Evolutionary conservation across 2,797 vertebrate species (phyloP).

Genomic region (Gymnothorax javanicus): DNA sequence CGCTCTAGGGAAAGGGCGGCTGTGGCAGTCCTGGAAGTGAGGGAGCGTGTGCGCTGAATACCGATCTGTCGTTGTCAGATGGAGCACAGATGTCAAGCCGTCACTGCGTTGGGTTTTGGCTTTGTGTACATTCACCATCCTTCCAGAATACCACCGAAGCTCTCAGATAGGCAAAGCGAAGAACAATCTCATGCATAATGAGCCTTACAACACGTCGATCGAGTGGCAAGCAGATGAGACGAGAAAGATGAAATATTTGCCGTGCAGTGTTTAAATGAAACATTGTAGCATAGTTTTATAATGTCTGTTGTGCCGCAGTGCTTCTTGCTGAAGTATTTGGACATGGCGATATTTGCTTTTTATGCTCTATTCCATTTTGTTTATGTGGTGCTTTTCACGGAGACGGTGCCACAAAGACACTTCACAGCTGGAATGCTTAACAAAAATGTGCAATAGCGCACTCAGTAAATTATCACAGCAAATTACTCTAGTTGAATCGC

Average conservation of each 20-base stretch:
- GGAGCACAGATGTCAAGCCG: constrained; percentile 64
- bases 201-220: neutral
- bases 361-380: neutral
- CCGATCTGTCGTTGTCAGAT: constrained; percentile 65
- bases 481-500: neutral
- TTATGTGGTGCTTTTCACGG: too few species aligned
- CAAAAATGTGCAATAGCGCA: neutral
- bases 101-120: constrained; percentile 63
- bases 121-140: constrained; percentile 35
- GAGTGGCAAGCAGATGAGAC: neutral
- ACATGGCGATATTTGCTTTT: neutral
- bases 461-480: neutral
- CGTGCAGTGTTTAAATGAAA: neutral
- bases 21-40: constrained; percentile 53
- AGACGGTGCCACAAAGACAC: too few species aligned
- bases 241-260: neutral
- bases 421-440: too few species aligned
- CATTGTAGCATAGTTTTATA: neutral
- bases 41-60: constrained; percentile 76
- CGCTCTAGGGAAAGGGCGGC: constrained; percentile 20
- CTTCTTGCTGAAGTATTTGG: neutral
- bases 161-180: neutral
- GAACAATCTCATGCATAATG: neutral
- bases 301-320: neutral
- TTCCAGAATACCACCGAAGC: constrained; percentile 19